Evolutionary conservation across 2,797 vertebrate genomes (phyloP).

Genomic region (Coluber constrictor): DNA sequence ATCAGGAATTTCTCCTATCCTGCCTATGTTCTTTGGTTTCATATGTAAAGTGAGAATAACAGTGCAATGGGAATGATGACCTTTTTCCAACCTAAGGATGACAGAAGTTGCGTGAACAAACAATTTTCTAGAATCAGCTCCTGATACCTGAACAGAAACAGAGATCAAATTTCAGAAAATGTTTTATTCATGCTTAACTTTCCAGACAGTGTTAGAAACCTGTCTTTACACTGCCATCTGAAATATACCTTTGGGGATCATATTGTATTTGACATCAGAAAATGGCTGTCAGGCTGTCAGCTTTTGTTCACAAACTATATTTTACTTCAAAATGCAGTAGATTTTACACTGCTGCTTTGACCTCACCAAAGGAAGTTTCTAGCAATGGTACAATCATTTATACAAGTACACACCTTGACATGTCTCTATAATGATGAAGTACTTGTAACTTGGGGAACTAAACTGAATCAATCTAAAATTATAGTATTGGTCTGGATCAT

Average conservation of each 20-base stretch:
- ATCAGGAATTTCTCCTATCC: neutral
- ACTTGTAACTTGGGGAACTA: neutral
- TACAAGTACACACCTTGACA: neutral
- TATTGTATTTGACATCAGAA: neutral
- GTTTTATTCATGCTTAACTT: neutral
- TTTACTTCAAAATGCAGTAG: neutral
- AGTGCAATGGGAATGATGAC: neutral
- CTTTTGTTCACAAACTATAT: neutral
- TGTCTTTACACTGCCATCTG: neutral
- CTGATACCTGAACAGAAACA: neutral
- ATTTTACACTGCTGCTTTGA: slow-evolving; percentile 19
- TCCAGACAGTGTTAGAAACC: neutral
- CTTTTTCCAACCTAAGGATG: neutral
- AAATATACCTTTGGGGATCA: neutral
- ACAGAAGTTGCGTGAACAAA: neutral
- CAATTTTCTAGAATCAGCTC: neutral
- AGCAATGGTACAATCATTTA: slow-evolving; percentile 13
- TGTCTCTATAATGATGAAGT: slow-evolving; percentile 7
- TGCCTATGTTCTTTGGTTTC: neutral
- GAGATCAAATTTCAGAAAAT: neutral
- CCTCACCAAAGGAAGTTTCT: slow-evolving; percentile 3
- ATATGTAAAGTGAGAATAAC: neutral
- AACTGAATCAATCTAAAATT: neutral
- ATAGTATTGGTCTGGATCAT: slow-evolving; percentile 16
- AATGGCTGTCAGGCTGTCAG: neutral